These are phyloP conservation scores for Trichogramma dendrolimi DNA, from an alignment of 2,888 invertebrate species.

Conservation along the genomic window DNA sequence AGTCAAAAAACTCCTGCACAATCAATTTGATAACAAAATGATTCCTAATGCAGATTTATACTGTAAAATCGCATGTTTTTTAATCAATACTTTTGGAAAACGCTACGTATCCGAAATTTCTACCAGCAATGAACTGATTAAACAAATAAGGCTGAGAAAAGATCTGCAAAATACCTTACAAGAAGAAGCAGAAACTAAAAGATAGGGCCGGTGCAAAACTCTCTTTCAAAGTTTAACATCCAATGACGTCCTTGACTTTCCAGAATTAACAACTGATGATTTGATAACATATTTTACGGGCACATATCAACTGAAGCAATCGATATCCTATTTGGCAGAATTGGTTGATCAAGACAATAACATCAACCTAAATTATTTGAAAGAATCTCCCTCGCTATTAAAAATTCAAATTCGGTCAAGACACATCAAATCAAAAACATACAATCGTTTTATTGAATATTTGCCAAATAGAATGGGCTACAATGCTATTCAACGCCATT, in stretches of 20 bases:
- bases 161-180: constrained; percentile 11
- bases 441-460: background rate
- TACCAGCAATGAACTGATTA: constrained; percentile 8
- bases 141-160: background rate
- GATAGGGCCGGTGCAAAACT: constrained; percentile 1
- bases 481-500: background rate
- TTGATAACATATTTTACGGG: background rate
- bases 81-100: constrained; percentile 28
- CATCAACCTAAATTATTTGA: background rate
- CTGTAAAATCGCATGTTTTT: constrained; percentile 27
- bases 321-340: background rate
- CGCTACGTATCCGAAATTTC: constrained; percentile 13
- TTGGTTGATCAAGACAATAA: background rate
- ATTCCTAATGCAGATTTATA: constrained; percentile 17
- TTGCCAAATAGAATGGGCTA: background rate
- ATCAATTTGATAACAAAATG: constrained; percentile 28
- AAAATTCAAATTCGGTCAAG: background rate
- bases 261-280: background rate
- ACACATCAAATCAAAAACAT: background rate
- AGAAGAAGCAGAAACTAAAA: constrained; percentile 3
- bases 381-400: background rate
- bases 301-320: background rate
- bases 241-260: background rate
- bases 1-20: constrained; percentile 28
- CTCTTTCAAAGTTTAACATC: background rate